Evolutionary conservation across 2,797 vertebrate species (phyloP), one percentile per base, ranked within the genome.

Genomic region (Chloroceryle inda): DNA sequence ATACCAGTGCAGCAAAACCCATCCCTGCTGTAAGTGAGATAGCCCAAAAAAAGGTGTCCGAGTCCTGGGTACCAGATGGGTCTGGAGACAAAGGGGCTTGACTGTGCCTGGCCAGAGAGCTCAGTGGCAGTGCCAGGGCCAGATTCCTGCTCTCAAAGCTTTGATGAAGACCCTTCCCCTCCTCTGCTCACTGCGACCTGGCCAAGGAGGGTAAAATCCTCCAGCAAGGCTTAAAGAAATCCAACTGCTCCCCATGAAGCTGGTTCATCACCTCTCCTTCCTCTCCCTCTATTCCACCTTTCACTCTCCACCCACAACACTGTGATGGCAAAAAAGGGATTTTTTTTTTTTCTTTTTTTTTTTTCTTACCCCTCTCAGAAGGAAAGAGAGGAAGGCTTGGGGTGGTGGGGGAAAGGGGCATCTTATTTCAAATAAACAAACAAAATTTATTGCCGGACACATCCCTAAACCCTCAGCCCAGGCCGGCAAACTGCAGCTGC

Each of bases 401-500:
- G 13, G 35, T 40, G 38, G 38, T 13, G 62, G 12, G 8, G 12
- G 7, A 11, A 31, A 33, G 26, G 1, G 7, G 12, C 68, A 23
- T 2, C 47, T 81, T 4, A 10, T 63, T 85, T 38, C 79, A 86
- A 64, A 89, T 8, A 83, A 94, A 74, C 81, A 73, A 67, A 66
- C 82, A 55, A 20, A 37, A 94, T 73, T 93, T 85, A 93, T 52
- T 58, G 79, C 87, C 2, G 75, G 95, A 11, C 79, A 13, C 72
- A 78, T 75, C 88, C 81, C 85, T 24, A 78, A 9, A 22, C 31
- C 62, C 92, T 47, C 12, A 11, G 95, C 33, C 62, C 9, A 0
- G 95, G 90, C 81, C 20, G 31, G 90, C 80, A 52, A 73, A 82
- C n/a, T 49, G 96, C 97, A 96, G 97, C 97, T 92, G 93, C 89